phyloP scores from a whole-genome alignment of 2,888 invertebrate species.

The Poecilus cupreus region DNA sequence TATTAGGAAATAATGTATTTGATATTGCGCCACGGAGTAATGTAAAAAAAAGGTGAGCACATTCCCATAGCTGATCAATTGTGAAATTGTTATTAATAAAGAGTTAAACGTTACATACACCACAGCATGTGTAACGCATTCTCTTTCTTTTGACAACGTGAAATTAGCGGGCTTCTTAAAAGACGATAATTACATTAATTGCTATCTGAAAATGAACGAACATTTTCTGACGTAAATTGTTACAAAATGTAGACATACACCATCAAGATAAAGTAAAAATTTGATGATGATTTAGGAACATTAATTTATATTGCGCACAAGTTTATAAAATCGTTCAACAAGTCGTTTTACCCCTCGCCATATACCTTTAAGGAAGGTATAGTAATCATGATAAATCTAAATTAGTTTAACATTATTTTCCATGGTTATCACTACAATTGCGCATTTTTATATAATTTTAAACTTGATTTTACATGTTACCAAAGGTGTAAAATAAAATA shows the following conservation, averaged over 20 bases:
- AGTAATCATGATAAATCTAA: too few relatives aligned
- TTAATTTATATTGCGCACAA: too few relatives aligned
- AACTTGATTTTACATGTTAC: too few relatives aligned
- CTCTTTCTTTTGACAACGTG: neutral
- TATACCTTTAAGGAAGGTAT: too few relatives aligned
- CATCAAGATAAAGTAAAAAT: neutral
- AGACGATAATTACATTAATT: slow-evolving; percentile 31
- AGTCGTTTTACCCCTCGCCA: too few relatives aligned
- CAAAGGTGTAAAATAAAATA: too few relatives aligned
- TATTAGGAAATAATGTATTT: too few relatives aligned
- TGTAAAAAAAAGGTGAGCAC: neutral
- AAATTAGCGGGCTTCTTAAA: slow-evolving; percentile 9
- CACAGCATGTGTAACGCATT: neutral
- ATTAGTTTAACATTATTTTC: too few relatives aligned
- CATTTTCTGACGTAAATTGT: neutral
- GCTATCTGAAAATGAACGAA: neutral
- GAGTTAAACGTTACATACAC: neutral
- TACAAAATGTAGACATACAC: neutral
- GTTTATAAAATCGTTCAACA: too few relatives aligned
- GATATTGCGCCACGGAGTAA: neutral
- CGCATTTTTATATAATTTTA: too few relatives aligned
- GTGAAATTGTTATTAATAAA: slow-evolving; percentile 26
- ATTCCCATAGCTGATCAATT: slow-evolving; percentile 20
- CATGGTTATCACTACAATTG: too few relatives aligned
- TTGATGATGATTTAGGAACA: too few relatives aligned